A percentile compares a stretch with the other conserved stretches of the same genome.
Evolutionary conservation across 1,140 invertebrate species (phyloP).

Genomic region (Micrasema longulum): DNA sequence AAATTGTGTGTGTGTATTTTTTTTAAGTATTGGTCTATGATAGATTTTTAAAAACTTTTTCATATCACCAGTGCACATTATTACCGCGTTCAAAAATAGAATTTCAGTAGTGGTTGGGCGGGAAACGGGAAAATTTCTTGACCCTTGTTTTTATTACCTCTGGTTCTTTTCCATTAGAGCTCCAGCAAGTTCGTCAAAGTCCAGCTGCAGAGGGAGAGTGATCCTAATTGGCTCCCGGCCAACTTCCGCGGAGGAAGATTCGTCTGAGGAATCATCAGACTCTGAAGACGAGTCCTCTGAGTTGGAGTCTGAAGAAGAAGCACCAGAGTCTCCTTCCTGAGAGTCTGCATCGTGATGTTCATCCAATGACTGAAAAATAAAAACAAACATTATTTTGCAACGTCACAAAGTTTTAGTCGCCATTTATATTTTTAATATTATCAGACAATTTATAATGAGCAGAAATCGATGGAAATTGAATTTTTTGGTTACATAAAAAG

Average conservation of each 20-base stretch:
- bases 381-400: no score
- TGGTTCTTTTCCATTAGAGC: slow-evolving; percentile 82
- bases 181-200: slow-evolving; percentile 83
- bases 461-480: no score
- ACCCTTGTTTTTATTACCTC: slow-evolving; percentile 64
- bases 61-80: no score
- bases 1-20: no score
- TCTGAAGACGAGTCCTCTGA: slow-evolving; percentile 38
- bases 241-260: slow-evolving; percentile 54
- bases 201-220: slow-evolving; percentile 82
- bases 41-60: no score
- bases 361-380: slow-evolving; percentile 54
- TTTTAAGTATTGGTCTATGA: no score
- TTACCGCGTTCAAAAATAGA: neutral
- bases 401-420: no score
- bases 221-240: slow-evolving; percentile 74
- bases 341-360: slow-evolving; percentile 55
- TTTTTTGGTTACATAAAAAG: no score
- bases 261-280: slow-evolving; percentile 56
- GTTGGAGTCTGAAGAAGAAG: slow-evolving; percentile 37
- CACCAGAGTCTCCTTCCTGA: slow-evolving; percentile 56
- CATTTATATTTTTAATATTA: no score
- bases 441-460: no score
- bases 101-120: neutral
- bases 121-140: neutral